Evolutionary conservation across 2,888 invertebrate genomes (phyloP).

Genomic region (Psylliodes chrysocephalus): DNA sequence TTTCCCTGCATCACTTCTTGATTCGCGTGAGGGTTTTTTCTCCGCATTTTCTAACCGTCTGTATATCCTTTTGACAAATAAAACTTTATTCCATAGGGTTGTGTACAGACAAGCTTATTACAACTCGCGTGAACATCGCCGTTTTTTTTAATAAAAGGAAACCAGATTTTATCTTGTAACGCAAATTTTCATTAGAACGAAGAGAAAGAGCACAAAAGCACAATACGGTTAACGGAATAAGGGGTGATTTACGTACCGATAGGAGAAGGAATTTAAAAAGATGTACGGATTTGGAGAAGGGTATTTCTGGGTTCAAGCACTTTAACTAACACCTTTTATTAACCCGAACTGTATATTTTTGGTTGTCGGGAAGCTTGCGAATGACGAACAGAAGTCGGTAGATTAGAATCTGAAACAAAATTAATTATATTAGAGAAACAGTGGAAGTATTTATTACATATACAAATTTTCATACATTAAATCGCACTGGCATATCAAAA

Average conservation of each 20-base stretch:
- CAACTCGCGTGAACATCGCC: constrained; percentile 25
- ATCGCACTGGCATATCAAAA: too few relatives aligned
- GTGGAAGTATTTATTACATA: too few relatives aligned
- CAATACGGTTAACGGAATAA: background rate
- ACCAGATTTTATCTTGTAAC: background rate
- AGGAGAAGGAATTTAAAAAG: too few relatives aligned
- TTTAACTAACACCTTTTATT: background rate
- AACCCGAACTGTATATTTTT: background rate
- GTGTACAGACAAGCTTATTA: constrained; percentile 37
- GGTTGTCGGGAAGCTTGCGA: too few relatives aligned
- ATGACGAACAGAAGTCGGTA: too few relatives aligned
- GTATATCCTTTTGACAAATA: constrained; percentile 22
- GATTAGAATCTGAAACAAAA: background rate
- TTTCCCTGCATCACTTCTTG: constrained; percentile 18
- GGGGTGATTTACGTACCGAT: constrained; percentile 18
- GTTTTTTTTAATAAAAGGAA: constrained; percentile 25
- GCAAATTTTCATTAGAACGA: constrained; percentile 10
- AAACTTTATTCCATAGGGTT: constrained; percentile 45
- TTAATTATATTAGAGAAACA: too few relatives aligned
- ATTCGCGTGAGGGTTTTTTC: constrained; percentile 16
- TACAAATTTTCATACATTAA: too few relatives aligned
- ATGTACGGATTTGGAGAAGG: too few relatives aligned
- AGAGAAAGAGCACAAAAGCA: background rate
- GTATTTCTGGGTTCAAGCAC: background rate
- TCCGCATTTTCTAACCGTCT: constrained; percentile 18